These are phyloP conservation scores for Ptilodon capucinus DNA, from an alignment of 2,888 invertebrate species.

Conservation along the genomic window DNA sequence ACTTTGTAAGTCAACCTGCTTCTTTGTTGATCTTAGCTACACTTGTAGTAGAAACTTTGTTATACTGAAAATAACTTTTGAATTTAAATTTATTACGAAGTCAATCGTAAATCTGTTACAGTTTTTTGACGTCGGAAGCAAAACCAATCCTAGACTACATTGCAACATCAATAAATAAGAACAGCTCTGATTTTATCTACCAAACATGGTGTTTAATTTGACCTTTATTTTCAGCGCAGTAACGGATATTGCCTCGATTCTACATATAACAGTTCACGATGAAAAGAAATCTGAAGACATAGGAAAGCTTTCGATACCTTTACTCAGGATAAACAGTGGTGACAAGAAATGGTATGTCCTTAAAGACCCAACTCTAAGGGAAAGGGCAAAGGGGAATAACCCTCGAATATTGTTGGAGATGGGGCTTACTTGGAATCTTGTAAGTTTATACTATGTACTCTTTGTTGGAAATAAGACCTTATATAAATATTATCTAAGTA, in stretches of 20 bases:
- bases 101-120: no score
- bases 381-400: slow-evolving; percentile 92
- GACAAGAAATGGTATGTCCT: slow-evolving; percentile 97
- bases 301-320: slow-evolving; percentile 93
- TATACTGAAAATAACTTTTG: neutral
- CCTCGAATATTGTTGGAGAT: slow-evolving; percentile 94
- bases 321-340: slow-evolving; percentile 91
- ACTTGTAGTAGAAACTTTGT: slow-evolving; percentile 1
- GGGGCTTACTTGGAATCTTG: slow-evolving; percentile 93
- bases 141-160: no score
- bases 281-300: slow-evolving; percentile 98
- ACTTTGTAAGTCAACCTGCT: slow-evolving; percentile 88
- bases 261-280: slow-evolving; percentile 96
- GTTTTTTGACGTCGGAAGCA: no score
- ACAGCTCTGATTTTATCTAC: no score
- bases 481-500: no score
- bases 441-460: slow-evolving; percentile 67
- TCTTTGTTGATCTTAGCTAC: neutral
- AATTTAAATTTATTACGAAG: slow-evolving; percentile 1
- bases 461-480: neutral
- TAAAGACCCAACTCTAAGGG: slow-evolving; percentile 94
- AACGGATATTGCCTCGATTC: slow-evolving; percentile 94
- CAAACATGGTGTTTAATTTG: no score
- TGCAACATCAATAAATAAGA: no score
- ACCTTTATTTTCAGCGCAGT: slow-evolving; percentile 88